Conservation (phyloP, 1,140 invertebrate species). For the Pectinophora gossypiella region DNA sequence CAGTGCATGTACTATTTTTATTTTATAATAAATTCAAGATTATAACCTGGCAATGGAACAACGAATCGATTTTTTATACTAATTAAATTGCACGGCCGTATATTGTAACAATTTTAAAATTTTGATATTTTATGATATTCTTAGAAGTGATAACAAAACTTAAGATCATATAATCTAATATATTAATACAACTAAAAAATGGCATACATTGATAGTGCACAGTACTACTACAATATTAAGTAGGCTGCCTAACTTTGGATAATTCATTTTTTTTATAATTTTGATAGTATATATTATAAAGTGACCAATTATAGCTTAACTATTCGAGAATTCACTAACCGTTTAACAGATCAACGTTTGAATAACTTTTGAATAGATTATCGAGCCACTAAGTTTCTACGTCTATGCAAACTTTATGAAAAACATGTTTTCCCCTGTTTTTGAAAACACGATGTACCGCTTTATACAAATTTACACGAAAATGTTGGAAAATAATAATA, state of each 20-base stretch:
- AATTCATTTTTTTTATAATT: not conserved
- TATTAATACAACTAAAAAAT: not conserved
- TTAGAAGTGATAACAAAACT: not conserved
- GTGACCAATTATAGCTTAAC: not conserved
- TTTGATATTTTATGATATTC: not conserved
- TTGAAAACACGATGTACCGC: too few relatives aligned
- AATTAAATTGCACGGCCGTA: not conserved
- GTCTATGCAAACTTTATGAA: too few relatives aligned
- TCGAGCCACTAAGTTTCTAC: too few relatives aligned
- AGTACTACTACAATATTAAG: not conserved
- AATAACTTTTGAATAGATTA: too few relatives aligned
- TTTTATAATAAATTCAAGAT: not conserved
- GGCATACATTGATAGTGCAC: not conserved
- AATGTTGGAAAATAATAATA: too few relatives aligned
- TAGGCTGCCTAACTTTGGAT: not conserved
- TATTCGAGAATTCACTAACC: slow-evolving; percentile 1
- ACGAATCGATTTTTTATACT: not conserved
- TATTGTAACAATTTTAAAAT: not conserved
- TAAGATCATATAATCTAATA: not conserved
- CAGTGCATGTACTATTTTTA: not conserved
- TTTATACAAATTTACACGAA: too few relatives aligned
- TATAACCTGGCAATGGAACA: not conserved
- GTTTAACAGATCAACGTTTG: not conserved
- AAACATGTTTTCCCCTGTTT: not conserved
- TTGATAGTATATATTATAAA: not conserved